These are phyloP conservation scores for Campylorhamphus procurvoides DNA, from an alignment of 2,113 vertebrate genomes.

Conservation along the genomic window DNA sequence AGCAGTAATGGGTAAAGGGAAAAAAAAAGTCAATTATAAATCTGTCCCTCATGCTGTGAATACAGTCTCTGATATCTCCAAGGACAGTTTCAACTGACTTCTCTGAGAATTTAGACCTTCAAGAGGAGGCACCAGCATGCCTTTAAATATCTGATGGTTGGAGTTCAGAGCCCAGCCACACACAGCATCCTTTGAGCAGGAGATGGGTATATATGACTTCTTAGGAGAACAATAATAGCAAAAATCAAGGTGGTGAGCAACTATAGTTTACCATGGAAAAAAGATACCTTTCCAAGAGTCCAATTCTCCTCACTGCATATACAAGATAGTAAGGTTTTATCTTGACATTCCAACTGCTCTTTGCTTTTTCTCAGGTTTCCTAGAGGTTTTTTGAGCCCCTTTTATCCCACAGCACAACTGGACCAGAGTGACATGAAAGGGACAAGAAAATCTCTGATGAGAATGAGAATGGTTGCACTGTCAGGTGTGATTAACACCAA, in stretches of 20 bases:
- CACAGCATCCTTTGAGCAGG: neutral
- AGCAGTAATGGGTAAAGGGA: neutral
- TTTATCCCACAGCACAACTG: neutral
- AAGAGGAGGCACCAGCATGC: neutral
- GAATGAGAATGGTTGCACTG: neutral
- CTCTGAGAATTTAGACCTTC: neutral
- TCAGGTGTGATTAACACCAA: constrained; percentile 54
- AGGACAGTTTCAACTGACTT: neutral
- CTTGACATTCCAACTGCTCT: neutral
- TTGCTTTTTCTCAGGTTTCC: neutral
- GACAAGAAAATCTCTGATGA: neutral
- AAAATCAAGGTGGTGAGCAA: neutral
- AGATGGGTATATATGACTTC: neutral
- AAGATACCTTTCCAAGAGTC: neutral
- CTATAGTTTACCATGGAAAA: neutral
- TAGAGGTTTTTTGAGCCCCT: neutral
- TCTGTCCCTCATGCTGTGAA: neutral
- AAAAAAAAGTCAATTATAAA: neutral
- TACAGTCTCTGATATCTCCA: neutral
- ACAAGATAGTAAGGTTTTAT: neutral
- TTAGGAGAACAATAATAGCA: neutral
- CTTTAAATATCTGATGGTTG: neutral
- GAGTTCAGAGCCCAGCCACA: neutral
- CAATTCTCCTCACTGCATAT: neutral
- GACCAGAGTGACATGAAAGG: neutral